Conservation (phyloP, 2,888 invertebrate genomes). For the Clivina fossor region DNA sequence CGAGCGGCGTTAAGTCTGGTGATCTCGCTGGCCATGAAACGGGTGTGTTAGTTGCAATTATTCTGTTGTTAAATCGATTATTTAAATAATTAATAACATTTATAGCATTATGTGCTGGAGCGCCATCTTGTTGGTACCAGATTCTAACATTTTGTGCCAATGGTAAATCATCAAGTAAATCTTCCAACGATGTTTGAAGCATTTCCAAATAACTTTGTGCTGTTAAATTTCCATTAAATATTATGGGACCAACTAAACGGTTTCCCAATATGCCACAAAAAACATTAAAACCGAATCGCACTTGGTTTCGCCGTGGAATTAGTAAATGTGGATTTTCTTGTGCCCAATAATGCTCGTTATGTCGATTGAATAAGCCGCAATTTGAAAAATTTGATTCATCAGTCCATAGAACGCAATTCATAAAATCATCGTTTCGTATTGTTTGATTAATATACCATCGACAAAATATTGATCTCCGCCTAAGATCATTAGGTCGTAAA, state of each 20-base stretch:
- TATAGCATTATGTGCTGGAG: constrained; percentile 10
- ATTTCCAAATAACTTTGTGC: constrained; percentile 15
- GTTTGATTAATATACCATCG: constrained; percentile 18
- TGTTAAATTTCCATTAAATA: constrained; percentile 20
- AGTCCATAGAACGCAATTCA: constrained; percentile 12
- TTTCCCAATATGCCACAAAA: constrained; percentile 24
- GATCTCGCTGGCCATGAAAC: too few species aligned
- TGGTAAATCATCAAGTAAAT: constrained; percentile 13
- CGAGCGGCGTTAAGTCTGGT: too few species aligned
- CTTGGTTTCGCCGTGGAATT: constrained; percentile 11
- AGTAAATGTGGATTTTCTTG: constrained; percentile 13
- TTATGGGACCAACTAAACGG: constrained; percentile 16
- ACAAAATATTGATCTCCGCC: constrained; percentile 23
- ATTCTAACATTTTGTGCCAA: too few species aligned
- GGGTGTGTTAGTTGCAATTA: too few species aligned
- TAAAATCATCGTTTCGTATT: constrained; percentile 21
- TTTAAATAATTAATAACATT: too few species aligned
- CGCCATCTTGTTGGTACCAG: constrained; percentile 8
- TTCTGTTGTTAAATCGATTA: too few species aligned
- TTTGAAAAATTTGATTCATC: constrained; percentile 23
- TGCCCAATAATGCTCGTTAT: constrained; percentile 16
- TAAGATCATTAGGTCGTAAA: constrained; percentile 16
- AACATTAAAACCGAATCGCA: constrained; percentile 21
- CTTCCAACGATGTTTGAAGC: constrained; percentile 17
- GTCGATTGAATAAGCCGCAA: constrained; percentile 16